phyloP scores from a whole-genome alignment of 2,888 invertebrate genomes.

The Phasia obesa region DNA sequence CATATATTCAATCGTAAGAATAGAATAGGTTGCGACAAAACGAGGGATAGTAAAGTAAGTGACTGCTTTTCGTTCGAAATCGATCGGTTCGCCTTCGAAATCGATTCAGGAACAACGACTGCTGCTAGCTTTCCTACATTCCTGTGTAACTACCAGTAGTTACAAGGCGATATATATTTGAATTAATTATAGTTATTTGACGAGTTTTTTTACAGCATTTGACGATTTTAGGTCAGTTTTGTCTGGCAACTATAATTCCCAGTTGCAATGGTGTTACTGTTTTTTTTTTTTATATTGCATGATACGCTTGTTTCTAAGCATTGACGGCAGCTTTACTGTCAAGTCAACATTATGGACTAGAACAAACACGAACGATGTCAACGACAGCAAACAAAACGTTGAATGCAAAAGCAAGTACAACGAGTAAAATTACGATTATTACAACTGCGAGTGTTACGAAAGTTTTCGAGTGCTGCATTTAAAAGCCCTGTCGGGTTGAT shows the following conservation, averaged over 20 bases:
- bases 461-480: slow-evolving; percentile 1
- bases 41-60: no score
- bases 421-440: slow-evolving; percentile 10
- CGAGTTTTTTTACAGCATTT: no score
- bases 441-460: not conserved
- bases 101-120: no score
- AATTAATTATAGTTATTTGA: no score
- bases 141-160: no score
- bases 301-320: not conserved
- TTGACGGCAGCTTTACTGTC: not conserved
- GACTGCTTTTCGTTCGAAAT: no score
- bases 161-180: no score
- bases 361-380: slow-evolving; percentile 38
- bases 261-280: not conserved
- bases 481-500: not conserved
- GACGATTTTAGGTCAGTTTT: no score
- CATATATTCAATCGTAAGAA: no score
- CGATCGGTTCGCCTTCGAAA: no score
- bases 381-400: slow-evolving; percentile 40
- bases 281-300: slow-evolving; percentile 38
- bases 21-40: no score
- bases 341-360: slow-evolving; percentile 18
- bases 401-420: slow-evolving; percentile 3
- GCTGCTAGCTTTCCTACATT: no score
- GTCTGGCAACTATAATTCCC: not conserved